These are phyloP conservation scores for Drosophila paracracens DNA, from an alignment of 2,888 invertebrate genomes.

Conservation along the genomic window DNA sequence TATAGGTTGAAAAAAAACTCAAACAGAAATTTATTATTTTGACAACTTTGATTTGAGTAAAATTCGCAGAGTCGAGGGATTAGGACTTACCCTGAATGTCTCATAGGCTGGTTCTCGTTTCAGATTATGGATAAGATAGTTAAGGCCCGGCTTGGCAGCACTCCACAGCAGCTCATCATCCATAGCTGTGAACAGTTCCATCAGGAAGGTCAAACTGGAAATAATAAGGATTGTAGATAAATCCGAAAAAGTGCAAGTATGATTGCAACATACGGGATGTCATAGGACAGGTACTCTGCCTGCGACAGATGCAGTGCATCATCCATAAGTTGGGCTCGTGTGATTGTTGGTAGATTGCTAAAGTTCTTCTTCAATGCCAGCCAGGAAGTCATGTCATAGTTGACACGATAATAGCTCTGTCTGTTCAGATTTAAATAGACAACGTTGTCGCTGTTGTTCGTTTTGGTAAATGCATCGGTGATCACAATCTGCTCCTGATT, in stretches of 20 bases:
- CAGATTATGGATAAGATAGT: slow-evolving; percentile 87
- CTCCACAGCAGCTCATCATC: slow-evolving; percentile 88
- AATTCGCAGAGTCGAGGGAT: background rate
- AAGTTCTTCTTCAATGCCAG: slow-evolving; percentile 86
- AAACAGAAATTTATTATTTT: too few relatives aligned
- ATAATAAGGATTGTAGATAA: background rate
- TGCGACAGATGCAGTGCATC: slow-evolving; percentile 88
- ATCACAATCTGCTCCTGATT: slow-evolving; percentile 78
- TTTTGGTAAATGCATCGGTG: slow-evolving; percentile 75
- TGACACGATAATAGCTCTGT: slow-evolving; percentile 88
- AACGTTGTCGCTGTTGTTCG: slow-evolving; percentile 74
- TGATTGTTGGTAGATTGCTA: slow-evolving; percentile 86
- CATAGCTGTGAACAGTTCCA: slow-evolving; percentile 85
- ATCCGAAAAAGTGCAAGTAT: background rate
- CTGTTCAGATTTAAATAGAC: slow-evolving; percentile 86
- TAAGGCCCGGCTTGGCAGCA: slow-evolving; percentile 87
- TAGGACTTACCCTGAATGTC: slow-evolving; percentile 86
- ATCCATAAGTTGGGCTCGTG: slow-evolving; percentile 89
- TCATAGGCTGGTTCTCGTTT: slow-evolving; percentile 87
- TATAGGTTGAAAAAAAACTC: too few relatives aligned
- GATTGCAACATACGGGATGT: slow-evolving; percentile 84
- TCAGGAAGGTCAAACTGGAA: slow-evolving; percentile 85
- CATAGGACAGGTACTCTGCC: slow-evolving; percentile 87
- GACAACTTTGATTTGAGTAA: too few relatives aligned
- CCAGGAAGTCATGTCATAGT: slow-evolving; percentile 89